These are phyloP conservation scores for Pteronotus mesoamericanus DNA, from an alignment of 2,797 vertebrate genomes.

Conservation along the genomic window DNA sequence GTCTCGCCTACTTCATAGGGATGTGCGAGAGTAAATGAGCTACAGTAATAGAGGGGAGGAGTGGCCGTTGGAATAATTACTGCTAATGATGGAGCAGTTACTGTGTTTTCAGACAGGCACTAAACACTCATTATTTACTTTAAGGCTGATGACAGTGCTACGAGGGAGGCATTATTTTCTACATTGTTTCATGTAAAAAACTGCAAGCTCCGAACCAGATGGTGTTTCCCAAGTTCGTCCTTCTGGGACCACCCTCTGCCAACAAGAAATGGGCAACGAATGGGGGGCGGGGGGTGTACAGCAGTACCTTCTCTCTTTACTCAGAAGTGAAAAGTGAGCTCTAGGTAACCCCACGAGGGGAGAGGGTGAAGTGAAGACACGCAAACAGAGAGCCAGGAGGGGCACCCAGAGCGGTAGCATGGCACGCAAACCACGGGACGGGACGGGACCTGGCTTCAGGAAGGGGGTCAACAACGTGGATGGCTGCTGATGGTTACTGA, in stretches of 20 bases:
- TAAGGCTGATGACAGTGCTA: background rate
- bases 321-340: background rate
- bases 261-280: background rate
- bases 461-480: background rate
- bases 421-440: background rate
- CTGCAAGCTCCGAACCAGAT: background rate
- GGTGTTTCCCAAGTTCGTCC: background rate
- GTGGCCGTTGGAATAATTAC: background rate
- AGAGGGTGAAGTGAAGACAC: background rate
- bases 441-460: background rate
- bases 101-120: background rate
- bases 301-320: background rate
- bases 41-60: background rate
- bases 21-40: background rate
- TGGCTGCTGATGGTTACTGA: background rate
- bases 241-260: background rate
- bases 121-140: background rate
- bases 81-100: background rate
- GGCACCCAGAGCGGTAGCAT: accelerated
- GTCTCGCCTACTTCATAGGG: background rate
- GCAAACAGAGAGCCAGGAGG: background rate
- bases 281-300: background rate
- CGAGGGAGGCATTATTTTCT: background rate
- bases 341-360: background rate
- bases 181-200: background rate